phyloP scores from a whole-genome alignment of 1,140 invertebrate genomes.

The Sweltsa coloradensis region DNA sequence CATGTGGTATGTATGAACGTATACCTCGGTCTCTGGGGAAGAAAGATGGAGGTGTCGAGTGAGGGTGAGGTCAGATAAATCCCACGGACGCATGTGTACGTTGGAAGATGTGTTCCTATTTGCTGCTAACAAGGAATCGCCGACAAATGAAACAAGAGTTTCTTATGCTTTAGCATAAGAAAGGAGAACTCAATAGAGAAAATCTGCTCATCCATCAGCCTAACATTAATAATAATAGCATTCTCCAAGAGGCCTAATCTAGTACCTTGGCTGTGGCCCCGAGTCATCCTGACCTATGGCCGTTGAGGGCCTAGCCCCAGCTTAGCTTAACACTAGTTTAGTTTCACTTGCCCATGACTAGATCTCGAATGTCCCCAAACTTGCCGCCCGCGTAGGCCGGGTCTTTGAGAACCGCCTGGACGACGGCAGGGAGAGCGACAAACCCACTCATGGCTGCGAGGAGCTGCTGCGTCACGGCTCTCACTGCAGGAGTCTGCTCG shows the following conservation, averaged over 20 bases:
- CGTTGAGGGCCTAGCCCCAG: neutral
- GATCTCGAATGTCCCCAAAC: conserved; percentile 39
- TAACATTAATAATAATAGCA: neutral
- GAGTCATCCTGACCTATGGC: neutral
- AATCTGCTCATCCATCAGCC: neutral
- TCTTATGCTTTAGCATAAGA: too few relatives aligned
- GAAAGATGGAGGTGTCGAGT: too few relatives aligned
- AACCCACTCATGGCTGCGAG: conserved; percentile 46
- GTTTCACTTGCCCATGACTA: conserved; percentile 20
- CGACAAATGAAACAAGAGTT: too few relatives aligned
- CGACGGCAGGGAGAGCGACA: conserved; percentile 39
- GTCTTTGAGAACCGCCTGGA: conserved; percentile 38
- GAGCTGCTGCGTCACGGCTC: conserved; percentile 36
- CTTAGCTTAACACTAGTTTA: neutral
- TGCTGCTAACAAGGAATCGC: too few relatives aligned
- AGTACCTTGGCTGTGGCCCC: neutral
- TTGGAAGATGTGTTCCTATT: too few relatives aligned
- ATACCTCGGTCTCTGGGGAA: too few relatives aligned
- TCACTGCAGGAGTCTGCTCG: too few relatives aligned
- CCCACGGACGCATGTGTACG: too few relatives aligned
- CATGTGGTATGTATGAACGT: too few relatives aligned
- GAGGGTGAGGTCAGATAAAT: too few relatives aligned
- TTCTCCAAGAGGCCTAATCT: neutral
- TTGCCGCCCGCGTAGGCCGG: conserved; percentile 38
- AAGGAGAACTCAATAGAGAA: too few relatives aligned